These are phyloP conservation scores for Scaptomyza graminum DNA, from an alignment of 1,140 invertebrate genomes.

Conservation along the genomic window DNA sequence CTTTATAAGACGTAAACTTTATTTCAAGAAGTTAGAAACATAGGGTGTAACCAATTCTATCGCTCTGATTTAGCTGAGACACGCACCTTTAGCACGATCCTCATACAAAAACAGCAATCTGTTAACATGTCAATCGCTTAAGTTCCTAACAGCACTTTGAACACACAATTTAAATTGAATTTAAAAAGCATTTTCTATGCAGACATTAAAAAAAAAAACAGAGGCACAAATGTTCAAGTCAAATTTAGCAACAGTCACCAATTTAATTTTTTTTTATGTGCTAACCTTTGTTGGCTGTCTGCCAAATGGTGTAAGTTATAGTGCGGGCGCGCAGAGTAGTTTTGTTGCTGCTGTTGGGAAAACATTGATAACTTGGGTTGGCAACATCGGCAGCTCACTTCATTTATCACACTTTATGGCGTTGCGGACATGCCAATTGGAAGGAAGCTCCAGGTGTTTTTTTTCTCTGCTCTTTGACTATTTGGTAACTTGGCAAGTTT, in stretches of 20 bases:
- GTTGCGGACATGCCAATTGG: slow-evolving; percentile 54
- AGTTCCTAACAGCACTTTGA: not conserved
- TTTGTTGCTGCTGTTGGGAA: slow-evolving; percentile 30
- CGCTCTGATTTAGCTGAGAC: no score
- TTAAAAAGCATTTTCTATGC: not conserved
- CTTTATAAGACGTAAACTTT: no score
- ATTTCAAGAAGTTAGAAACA: no score
- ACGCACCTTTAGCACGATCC: no score
- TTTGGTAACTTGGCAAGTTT: not conserved
- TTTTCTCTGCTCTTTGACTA: not conserved
- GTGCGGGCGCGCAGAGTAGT: slow-evolving; percentile 28
- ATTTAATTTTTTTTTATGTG: slow-evolving; percentile 13
- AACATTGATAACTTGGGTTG: slow-evolving; percentile 75
- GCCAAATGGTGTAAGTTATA: slow-evolving; percentile 63
- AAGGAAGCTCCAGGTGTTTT: slow-evolving; percentile 50
- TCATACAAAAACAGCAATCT: not conserved
- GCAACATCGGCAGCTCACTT: slow-evolving; percentile 69
- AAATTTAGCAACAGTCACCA: slow-evolving; percentile 48
- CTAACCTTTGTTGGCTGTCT: slow-evolving; percentile 44
- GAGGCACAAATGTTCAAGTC: not conserved
- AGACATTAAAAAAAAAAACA: not conserved
- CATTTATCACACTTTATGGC: slow-evolving; percentile 79
- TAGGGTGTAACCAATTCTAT: no score
- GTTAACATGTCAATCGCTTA: not conserved
- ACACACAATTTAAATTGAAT: not conserved